phyloP scores from a whole-genome alignment of 2,113 vertebrate genomes.

The Lycocorax pyrrhopterus region DNA sequence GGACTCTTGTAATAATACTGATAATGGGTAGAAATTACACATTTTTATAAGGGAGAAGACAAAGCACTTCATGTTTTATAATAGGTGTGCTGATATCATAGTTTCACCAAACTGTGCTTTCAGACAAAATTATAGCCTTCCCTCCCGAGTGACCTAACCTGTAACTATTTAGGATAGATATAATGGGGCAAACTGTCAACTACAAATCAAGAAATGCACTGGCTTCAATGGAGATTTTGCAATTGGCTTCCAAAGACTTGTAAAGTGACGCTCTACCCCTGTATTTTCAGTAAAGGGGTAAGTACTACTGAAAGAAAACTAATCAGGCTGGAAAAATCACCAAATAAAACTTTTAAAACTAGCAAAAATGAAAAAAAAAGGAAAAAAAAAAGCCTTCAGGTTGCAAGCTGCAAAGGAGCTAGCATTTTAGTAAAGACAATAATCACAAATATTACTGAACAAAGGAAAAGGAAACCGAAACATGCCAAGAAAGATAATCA shows the following conservation, averaged over 20 bases:
- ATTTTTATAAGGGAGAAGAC: constrained; percentile 50
- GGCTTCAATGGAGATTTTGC: not conserved
- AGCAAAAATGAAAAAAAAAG: not conserved
- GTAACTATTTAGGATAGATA: constrained; percentile 17
- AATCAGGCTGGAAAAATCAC: not conserved
- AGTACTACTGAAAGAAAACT: not conserved
- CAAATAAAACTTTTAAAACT: not conserved
- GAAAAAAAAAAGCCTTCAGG: not conserved
- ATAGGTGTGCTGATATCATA: constrained; percentile 40
- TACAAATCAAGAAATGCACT: not conserved
- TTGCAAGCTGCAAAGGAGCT: not conserved
- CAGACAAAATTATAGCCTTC: constrained; percentile 54
- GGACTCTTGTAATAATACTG: constrained; percentile 30
- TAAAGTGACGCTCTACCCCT: not conserved
- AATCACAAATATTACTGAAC: constrained; percentile 38
- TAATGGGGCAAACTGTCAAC: not conserved
- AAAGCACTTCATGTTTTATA: constrained; percentile 44
- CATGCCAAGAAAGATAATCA: not conserved
- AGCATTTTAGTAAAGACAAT: not conserved
- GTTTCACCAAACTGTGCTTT: constrained; percentile 52
- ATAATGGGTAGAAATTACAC: constrained; percentile 60
- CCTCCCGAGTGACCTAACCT: constrained; percentile 39
- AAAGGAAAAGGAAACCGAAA: constrained; percentile 44
- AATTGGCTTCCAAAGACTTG: not conserved
- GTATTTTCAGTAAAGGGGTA: not conserved